These are phyloP conservation scores for Rugalucina vietnamica DNA, from an alignment of 2,888 invertebrate genomes.

Conservation along the genomic window DNA sequence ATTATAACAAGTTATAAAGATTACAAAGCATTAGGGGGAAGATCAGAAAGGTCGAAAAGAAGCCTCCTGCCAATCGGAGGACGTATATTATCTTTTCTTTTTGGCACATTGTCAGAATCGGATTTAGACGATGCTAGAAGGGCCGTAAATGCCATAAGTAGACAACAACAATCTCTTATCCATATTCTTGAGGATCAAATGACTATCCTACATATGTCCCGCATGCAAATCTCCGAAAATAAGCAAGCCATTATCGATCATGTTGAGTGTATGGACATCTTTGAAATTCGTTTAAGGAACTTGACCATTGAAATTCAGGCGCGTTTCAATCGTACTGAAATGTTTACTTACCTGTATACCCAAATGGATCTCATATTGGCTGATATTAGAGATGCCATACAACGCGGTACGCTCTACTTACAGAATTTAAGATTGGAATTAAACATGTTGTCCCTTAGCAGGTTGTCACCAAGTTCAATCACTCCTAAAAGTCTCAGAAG, in stretches of 20 bases:
- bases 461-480: not conserved
- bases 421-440: not conserved
- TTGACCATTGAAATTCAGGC: not conserved
- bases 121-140: not conserved
- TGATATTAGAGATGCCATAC: not conserved
- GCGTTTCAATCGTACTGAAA: not conserved
- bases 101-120: slow-evolving; percentile 4
- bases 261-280: not conserved
- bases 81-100: not conserved
- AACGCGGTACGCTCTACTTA: not conserved
- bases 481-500: not conserved
- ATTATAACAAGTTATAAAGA: not conserved
- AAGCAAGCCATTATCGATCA: not conserved
- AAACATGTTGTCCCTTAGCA: not conserved
- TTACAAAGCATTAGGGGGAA: not conserved
- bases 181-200: not conserved
- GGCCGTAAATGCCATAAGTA: not conserved
- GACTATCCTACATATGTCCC: not conserved
- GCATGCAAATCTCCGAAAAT: not conserved
- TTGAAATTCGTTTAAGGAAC: not conserved
- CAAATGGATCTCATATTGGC: not conserved
- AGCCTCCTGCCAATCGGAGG: not conserved
- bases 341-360: not conserved
- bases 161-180: not conserved
- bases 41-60: not conserved